Evolutionary conservation across 2,113 vertebrate genomes (phyloP).

Genomic region (Myrmecobius fasciatus): DNA sequence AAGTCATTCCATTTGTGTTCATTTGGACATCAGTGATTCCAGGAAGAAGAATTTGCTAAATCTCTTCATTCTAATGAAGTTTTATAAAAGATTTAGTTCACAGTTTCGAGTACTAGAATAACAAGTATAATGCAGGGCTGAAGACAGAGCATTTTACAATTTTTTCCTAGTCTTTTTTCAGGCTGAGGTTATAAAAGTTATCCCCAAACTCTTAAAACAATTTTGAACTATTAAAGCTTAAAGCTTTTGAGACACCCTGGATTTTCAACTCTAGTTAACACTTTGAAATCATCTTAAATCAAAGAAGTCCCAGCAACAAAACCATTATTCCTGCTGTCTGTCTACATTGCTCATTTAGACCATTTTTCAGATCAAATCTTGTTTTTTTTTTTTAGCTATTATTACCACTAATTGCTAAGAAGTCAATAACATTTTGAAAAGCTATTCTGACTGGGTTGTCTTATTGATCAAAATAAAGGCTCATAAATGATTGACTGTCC

Average conservation of each 20-base stretch:
- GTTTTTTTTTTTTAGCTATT: neutral
- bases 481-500: neutral
- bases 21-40: neutral
- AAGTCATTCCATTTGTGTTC: neutral
- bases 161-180: neutral
- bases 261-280: neutral
- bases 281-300: neutral
- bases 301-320: neutral
- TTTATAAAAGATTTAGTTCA: neutral
- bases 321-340: neutral
- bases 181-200: neutral
- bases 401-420: slow-evolving; percentile 36
- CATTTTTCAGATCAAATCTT: neutral
- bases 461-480: slow-evolving; percentile 26
- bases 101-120: neutral
- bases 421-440: slow-evolving; percentile 40
- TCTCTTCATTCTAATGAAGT: neutral
- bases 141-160: neutral
- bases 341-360: neutral
- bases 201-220: neutral
- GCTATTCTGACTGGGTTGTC: slow-evolving; percentile 7
- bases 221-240: neutral
- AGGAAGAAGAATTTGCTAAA: neutral
- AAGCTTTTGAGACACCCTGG: neutral
- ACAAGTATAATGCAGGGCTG: neutral